Evolutionary conservation across 2,113 vertebrate species (phyloP), one percentile per base, ranked within the genome.

Genomic region (Pseudorhombus dupliciocellatus): DNA sequence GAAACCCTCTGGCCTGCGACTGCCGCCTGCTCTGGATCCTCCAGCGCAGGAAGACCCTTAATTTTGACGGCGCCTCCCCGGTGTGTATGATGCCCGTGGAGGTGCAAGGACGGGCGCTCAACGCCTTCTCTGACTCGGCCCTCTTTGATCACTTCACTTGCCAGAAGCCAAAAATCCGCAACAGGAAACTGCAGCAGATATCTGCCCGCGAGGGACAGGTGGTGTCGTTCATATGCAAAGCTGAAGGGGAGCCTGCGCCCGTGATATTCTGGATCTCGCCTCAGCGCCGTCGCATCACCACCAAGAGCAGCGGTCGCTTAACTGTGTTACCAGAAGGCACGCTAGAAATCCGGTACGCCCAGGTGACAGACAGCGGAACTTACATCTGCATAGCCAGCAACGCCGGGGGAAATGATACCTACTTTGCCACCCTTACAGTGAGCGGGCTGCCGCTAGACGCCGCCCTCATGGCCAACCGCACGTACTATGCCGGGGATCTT

Each of bases 371-470:
- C 87, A 98, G 94, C 0, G 98, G 98, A 57, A 98, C 97, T n/a
- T 99, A 99, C 87, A 98, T 98, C 54, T 99, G 98, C 87, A 96
- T 99, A 26, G 98, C 98, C 80, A 98, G 95, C 89, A 99, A 99
- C 7, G 97, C 98, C 0, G 98, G 96, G 0, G 98, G 98, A 63
- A 99, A 99, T 1, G 98, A 98, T 90, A 98, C 96, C 25, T 98
- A 98, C 77, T 98, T 99, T 5, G 97, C 97, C 79, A 97, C 95
- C 0, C 91, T 99, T 72, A 96, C 94, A 0, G 96, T 98, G 30
- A 95, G 89, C 57, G 94, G 96, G 2, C 90, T 89, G 44, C 92
- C 89, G 0, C 81, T 91, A 0, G 94, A 95, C 0, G 87, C 94
- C 4, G 84, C 92, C 52, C 89, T 88, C 3, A 84, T 84, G 4